Evolutionary conservation across 2,888 invertebrate genomes (phyloP), one percentile per base, ranked within the genome.

Genomic region (Thecocarcelia acutangulata): DNA sequence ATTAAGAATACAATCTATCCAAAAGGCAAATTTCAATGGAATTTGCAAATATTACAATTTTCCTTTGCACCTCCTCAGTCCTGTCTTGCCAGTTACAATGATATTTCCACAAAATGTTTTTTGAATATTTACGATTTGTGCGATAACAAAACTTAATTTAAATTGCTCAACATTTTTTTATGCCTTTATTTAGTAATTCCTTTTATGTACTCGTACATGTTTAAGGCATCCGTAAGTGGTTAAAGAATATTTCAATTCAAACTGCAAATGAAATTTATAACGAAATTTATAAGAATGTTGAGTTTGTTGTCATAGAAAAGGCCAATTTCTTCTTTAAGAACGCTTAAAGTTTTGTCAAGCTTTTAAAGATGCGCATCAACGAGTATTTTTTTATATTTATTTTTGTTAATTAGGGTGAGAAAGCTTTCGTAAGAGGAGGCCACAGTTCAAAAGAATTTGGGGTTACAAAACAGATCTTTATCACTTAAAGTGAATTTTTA

Each of bases 1-100:
- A 19, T 58, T 33, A 44, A 46, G 52, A n/a, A 9, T 21, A 56
- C 73, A 61, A 68, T 79, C 37, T 17, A 40, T 54, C n/a, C 15
- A 52, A n/a, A 46, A 52, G 54, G 40, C 52, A 46, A 1, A 72
- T 78, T 78, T 46, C 15, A 70, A 70, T 64, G 58, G 13, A 64
- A 58, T 54, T 33, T 44, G 13, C 52, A 54, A 68, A 28, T 28
- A 28, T 4, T 56, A 17, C 8, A 24, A 11, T 28, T 40, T 12
- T 58, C 42, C 28, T 48, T 28, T 33, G 8, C 33, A 33, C 33
- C 42, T 24, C 17, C 54, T 58, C n/a, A n/a, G n/a, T n/a, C 21
- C 11, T 64, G 28, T 44, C 8, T 33, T 68, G 12, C 12, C 40
- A 50, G n/a, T 33, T 54, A 5, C 24, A 9, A 19, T 61, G 42